Conservation (phyloP, 2,113 vertebrate genomes). For the Aspiorhynchus laticeps region DNA sequence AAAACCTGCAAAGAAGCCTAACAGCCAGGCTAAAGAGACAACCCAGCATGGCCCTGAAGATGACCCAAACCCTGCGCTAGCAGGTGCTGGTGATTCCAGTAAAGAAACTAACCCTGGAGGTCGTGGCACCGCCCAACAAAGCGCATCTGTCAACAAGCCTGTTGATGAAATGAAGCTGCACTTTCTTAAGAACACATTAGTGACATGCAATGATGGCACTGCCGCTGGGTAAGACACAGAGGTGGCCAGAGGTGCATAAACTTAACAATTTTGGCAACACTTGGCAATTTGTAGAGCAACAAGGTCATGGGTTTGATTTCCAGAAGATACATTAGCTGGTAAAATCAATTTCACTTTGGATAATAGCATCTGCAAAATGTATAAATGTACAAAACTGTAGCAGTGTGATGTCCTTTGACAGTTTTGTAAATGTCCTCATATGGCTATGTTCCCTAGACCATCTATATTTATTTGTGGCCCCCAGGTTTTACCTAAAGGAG, state of each 20-base stretch:
- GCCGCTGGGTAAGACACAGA: constrained; percentile 70
- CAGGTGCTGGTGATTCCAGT: constrained; percentile 53
- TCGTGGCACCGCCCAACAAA: constrained; percentile 58
- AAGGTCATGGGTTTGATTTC: too few species aligned
- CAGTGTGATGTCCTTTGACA: not conserved
- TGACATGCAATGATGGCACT: constrained; percentile 76
- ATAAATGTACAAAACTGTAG: not conserved
- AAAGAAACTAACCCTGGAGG: constrained; percentile 57
- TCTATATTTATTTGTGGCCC: constrained; percentile 63
- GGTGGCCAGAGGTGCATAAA: not conserved
- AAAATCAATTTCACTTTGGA: too few species aligned
- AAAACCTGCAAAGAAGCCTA: constrained; percentile 65
- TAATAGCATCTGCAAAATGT: too few species aligned
- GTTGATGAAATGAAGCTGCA: constrained; percentile 78
- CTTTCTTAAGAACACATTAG: constrained; percentile 71
- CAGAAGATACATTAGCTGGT: too few species aligned
- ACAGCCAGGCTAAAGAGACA: constrained; percentile 57
- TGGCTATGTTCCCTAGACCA: constrained; percentile 38
- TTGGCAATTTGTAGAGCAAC: too few species aligned
- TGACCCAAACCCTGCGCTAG: constrained; percentile 52
- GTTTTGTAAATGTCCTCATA: constrained; percentile 42
- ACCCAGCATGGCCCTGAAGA: constrained; percentile 56
- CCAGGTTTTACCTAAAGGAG: constrained; percentile 78
- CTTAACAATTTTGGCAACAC: too few species aligned
- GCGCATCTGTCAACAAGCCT: constrained; percentile 44